Percentiles rank a stretch among this genome's conserved stretches.
Evolutionary conservation across 1,140 invertebrate genomes (phyloP).

Genomic region (Bemisia tabaci): DNA sequence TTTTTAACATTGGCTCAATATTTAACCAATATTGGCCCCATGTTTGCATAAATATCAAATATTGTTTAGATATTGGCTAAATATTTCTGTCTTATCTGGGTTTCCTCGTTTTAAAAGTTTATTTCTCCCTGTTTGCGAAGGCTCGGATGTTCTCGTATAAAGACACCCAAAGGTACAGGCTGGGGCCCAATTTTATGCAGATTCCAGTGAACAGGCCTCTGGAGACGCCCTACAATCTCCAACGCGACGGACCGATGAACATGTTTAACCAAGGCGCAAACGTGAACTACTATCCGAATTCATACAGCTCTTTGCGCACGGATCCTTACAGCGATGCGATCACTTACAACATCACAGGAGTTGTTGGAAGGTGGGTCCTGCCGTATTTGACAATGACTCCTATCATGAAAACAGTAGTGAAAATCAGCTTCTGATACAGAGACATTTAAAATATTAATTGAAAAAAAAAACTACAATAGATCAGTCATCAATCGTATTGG

Average conservation of each 20-base stretch:
- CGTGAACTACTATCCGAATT: slow-evolving; percentile 93
- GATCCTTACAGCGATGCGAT: slow-evolving; percentile 32
- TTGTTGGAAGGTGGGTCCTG: slow-evolving; percentile 27
- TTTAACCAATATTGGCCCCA: no score
- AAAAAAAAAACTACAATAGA: not conserved
- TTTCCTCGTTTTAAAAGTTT: no score
- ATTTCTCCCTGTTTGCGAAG: no score
- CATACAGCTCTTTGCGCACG: slow-evolving; percentile 65
- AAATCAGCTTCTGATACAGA: not conserved
- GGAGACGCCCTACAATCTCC: slow-evolving; percentile 47
- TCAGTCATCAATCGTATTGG: not conserved
- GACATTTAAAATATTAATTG: not conserved
- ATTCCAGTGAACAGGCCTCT: slow-evolving; percentile 88
- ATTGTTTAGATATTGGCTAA: no score
- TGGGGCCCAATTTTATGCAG: slow-evolving; percentile 84
- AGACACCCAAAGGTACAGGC: slow-evolving; percentile 83
- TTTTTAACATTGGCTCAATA: no score
- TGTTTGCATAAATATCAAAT: no score
- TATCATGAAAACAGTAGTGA: not conserved
- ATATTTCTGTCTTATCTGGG: no score
- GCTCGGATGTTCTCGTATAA: slow-evolving; percentile 85
- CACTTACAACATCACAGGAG: slow-evolving; percentile 29
- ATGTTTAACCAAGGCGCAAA: slow-evolving; percentile 51
- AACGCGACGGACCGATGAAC: slow-evolving; percentile 68
- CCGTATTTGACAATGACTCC: not conserved